Evolutionary conservation across 2,113 vertebrate genomes (phyloP).

Genomic region (Lophius piscatorius): DNA sequence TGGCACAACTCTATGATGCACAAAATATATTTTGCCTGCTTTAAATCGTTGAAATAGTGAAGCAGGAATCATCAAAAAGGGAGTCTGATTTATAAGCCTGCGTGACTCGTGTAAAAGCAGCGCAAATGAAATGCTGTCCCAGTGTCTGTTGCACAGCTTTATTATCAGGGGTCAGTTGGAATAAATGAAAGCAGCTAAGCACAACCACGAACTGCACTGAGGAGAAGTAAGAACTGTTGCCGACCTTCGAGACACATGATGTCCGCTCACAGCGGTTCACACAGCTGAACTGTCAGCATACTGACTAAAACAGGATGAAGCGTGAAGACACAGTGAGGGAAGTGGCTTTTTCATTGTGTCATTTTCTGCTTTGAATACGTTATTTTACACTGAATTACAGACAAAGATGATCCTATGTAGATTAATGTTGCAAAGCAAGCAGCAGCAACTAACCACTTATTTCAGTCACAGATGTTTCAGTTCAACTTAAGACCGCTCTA

Average conservation of each 20-base stretch:
- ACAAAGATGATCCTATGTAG: too few species aligned
- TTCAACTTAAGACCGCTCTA: too few species aligned
- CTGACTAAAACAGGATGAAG: conserved; percentile 9
- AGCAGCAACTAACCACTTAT: too few species aligned
- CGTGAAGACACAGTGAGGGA: conserved; percentile 3
- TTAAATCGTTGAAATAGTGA: neutral
- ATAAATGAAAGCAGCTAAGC: neutral
- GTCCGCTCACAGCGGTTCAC: conserved; percentile 34
- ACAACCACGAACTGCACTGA: conserved; percentile 39
- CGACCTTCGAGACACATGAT: conserved; percentile 48
- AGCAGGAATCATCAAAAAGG: neutral
- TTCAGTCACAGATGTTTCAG: too few species aligned
- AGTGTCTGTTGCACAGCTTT: neutral
- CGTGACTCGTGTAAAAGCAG: too few species aligned
- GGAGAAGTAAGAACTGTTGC: conserved; percentile 53
- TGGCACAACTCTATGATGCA: neutral
- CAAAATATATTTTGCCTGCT: neutral
- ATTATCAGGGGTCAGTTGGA: neutral
- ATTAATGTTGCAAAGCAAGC: too few species aligned
- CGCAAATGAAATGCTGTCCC: neutral
- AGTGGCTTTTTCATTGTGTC: conserved; percentile 1
- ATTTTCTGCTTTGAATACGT: neutral
- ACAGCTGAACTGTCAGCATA: conserved; percentile 37
- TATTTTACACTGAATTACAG: neutral
- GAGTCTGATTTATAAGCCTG: neutral